Conservation (phyloP, 1,140 invertebrate genomes). For the Diabrotica virgifera region DNA sequence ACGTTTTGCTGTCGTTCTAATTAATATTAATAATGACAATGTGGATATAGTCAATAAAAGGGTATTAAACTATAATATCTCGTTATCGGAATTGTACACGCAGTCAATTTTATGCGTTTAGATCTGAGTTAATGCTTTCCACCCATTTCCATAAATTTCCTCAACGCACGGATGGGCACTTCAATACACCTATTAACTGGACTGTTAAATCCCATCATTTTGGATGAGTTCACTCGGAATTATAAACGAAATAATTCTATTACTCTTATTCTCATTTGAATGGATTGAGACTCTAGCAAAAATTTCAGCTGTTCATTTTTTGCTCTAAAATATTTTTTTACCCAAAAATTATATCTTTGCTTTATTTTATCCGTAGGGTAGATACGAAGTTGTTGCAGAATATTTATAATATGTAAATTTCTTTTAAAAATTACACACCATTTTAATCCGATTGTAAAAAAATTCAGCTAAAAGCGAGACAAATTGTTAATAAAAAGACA, state of each 20-base stretch:
- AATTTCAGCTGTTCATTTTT: neutral
- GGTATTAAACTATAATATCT: conserved; percentile 1
- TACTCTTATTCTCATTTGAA: conserved; percentile 3
- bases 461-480: no score
- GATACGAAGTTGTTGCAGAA: no score
- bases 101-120: conserved; percentile 8
- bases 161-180: conserved; percentile 4
- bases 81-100: conserved; percentile 10
- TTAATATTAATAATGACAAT: no score
- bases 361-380: no score
- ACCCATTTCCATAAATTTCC: conserved; percentile 4
- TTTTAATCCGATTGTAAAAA: no score
- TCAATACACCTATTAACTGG: conserved; percentile 6
- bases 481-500: no score
- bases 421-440: no score
- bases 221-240: neutral
- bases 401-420: no score
- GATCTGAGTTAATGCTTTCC: neutral
- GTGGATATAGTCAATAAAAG: neutral
- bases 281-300: neutral
- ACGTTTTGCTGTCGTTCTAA: no score
- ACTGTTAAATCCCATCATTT: neutral
- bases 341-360: no score
- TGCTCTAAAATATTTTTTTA: neutral
- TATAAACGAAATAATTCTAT: conserved; percentile 3